A percentile compares a stretch with the other conserved stretches of the same genome.
Conservation (phyloP, 2,113 vertebrate genomes). For the Ursus arctos region DNA sequence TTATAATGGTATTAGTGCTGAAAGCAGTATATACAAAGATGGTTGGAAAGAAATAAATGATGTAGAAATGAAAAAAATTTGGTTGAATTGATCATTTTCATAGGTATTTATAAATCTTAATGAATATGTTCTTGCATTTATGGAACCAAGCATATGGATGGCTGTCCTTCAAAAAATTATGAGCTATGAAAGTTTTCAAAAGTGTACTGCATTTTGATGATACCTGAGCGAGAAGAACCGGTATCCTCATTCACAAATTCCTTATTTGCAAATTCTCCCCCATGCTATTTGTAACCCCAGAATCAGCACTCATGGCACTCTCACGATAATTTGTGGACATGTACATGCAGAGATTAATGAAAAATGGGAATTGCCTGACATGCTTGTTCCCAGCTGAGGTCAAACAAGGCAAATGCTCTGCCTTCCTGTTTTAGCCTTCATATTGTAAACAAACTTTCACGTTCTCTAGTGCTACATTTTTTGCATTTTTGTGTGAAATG, state of each 20-base stretch:
- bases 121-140: neutral
- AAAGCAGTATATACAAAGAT: neutral
- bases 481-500: neutral
- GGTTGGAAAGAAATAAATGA: neutral
- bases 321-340: neutral
- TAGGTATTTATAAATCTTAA: neutral
- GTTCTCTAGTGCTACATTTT: neutral
- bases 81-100: neutral
- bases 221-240: neutral
- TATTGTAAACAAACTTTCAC: neutral
- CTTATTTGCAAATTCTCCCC: neutral
- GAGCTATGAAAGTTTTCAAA: neutral
- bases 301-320: neutral
- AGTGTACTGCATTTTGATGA: neutral
- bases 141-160: neutral
- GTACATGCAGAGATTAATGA: neutral
- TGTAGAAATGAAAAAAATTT: neutral
- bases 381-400: neutral
- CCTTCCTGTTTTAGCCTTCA: neutral
- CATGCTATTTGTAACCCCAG: neutral
- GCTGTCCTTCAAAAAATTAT: neutral
- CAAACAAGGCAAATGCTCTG: neutral
- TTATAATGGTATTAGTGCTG: neutral
- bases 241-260: neutral
- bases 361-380: neutral